Evolutionary conservation across 2,797 vertebrate genomes (phyloP).

Genomic region (Tokudaia muenninki): DNA sequence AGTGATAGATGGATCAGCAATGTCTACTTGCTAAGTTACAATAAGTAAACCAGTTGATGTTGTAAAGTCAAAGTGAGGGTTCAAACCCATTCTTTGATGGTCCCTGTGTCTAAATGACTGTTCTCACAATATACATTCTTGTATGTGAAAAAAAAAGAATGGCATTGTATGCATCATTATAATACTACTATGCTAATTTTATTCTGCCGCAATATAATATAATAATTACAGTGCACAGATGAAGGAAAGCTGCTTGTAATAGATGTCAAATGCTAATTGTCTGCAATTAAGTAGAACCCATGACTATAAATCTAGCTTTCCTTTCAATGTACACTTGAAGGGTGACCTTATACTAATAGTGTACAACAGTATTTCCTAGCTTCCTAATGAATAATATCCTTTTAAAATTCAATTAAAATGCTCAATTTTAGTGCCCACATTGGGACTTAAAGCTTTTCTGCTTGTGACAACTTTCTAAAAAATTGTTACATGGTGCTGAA

Average conservation of each 20-base stretch:
- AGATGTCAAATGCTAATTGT: not conserved
- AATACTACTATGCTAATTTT: slow-evolving; percentile 32
- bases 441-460: not conserved
- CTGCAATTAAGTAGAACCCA: not conserved
- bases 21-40: not conserved
- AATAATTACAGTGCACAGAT: slow-evolving; percentile 45
- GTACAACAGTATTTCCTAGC: not conserved
- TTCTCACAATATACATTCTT: not conserved
- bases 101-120: not conserved
- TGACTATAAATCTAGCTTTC: not conserved
- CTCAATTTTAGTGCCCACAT: not conserved
- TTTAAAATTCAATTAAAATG: not conserved
- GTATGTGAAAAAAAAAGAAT: not conserved
- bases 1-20: not conserved
- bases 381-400: slow-evolving; percentile 1
- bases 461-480: not conserved
- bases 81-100: not conserved
- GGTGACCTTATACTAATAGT: not conserved
- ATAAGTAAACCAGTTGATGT: not conserved
- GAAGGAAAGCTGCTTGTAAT: slow-evolving; percentile 50
- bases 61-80: not conserved
- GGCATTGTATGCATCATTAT: slow-evolving; percentile 27
- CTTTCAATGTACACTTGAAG: not conserved
- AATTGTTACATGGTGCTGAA: not conserved
- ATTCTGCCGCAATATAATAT: not conserved